phyloP scores from a whole-genome alignment of 2,888 invertebrate species.

The Eristalis tenax region DNA sequence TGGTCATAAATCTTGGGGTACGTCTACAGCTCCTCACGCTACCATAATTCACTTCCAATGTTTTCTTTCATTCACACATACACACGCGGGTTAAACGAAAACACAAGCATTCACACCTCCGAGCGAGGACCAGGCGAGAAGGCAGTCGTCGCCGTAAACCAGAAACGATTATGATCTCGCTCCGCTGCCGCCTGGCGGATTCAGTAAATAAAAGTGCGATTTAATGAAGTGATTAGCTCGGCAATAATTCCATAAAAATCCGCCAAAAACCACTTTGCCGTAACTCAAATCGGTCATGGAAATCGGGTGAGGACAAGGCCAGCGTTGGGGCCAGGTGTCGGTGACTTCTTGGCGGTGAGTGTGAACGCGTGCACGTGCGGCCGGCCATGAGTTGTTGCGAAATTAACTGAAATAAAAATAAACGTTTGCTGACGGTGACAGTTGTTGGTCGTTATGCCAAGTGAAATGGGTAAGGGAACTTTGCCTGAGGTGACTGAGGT shows the following conservation, averaged over 20 bases:
- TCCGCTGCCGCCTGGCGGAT: not conserved
- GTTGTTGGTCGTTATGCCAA: not conserved
- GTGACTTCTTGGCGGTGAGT: not conserved
- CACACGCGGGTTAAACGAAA: not conserved
- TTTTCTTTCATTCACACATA: not conserved
- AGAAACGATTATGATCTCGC: constrained; percentile 7
- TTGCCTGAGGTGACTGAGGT: not conserved
- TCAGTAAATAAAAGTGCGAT: constrained; percentile 23
- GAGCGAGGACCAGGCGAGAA: not conserved
- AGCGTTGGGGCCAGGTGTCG: constrained; percentile 4
- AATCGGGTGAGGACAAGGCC: not conserved
- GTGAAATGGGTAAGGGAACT: not conserved
- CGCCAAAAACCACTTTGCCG: not conserved
- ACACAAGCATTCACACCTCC: not conserved
- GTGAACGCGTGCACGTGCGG: not conserved
- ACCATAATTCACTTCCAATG: not conserved
- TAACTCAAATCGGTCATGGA: constrained; percentile 9
- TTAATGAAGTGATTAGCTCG: constrained; percentile 49
- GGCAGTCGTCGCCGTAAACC: constrained; percentile 3
- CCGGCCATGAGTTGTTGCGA: not conserved
- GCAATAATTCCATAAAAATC: constrained; percentile 8
- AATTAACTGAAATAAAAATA: not conserved
- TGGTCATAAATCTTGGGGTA: not conserved
- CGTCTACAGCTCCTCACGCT: not conserved
- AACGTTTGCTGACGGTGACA: not conserved